These are phyloP conservation scores for Anthonomus grandis DNA, from an alignment of 1,140 invertebrate genomes.

Conservation along the genomic window DNA sequence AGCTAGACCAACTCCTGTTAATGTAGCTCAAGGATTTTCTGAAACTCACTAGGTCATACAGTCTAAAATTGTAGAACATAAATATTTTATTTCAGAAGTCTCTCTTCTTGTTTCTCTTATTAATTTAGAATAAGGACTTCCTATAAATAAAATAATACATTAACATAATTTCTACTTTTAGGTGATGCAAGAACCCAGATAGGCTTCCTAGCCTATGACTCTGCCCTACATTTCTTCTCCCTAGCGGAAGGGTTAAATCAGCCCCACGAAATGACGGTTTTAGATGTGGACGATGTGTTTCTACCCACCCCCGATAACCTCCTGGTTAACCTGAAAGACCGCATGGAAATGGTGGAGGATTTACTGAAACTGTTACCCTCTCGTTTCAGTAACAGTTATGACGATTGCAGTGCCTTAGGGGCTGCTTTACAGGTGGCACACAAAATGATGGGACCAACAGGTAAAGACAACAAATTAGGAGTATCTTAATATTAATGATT, in stretches of 20 bases:
- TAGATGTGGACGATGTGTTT: slow-evolving; percentile 90
- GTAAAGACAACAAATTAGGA: no score
- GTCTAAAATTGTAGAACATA: no score
- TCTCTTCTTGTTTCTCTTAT: neutral
- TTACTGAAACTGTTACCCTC: slow-evolving; percentile 78
- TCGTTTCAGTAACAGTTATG: slow-evolving; percentile 70
- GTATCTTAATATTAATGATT: no score
- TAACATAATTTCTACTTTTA: slow-evolving; percentile 3
- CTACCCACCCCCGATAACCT: slow-evolving; percentile 87
- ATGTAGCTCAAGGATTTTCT: no score
- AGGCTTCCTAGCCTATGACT: slow-evolving; percentile 92
- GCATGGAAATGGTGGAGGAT: slow-evolving; percentile 74
- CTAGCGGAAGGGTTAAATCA: slow-evolving; percentile 80
- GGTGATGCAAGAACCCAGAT: slow-evolving; percentile 88
- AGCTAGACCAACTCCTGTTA: no score
- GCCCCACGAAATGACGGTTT: slow-evolving; percentile 88
- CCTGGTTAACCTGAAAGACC: slow-evolving; percentile 87
- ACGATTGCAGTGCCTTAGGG: slow-evolving; percentile 79
- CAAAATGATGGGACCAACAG: slow-evolving; percentile 84
- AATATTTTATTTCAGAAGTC: no score
- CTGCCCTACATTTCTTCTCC: slow-evolving; percentile 90
- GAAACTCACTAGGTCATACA: no score
- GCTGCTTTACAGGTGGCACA: slow-evolving; percentile 89
- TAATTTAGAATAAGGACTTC: no score
- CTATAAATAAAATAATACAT: no score